phyloP scores from a whole-genome alignment of 2,113 vertebrate genomes.

The Megatriorchis doriae region DNA sequence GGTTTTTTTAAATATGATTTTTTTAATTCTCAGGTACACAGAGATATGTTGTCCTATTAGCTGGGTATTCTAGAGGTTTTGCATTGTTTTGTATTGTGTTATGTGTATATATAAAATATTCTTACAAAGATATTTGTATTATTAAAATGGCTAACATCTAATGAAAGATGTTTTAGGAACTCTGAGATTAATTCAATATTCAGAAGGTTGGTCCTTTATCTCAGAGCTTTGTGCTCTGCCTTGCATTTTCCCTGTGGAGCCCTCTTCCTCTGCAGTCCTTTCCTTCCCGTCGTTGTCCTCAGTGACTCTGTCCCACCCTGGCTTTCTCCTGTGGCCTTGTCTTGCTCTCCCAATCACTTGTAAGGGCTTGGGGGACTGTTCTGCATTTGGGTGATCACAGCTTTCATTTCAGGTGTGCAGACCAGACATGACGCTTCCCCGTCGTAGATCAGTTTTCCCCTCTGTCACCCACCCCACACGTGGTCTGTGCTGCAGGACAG shows the following conservation, averaged over 20 bases:
- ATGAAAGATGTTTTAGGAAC: not conserved
- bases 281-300: not conserved
- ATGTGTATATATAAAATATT: not conserved
- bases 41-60: not conserved
- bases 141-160: not conserved
- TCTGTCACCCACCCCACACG: accelerated
- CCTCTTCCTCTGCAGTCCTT: not conserved
- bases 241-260: not conserved
- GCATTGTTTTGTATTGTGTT: not conserved
- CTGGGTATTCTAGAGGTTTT: not conserved
- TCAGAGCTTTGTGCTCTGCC: not conserved
- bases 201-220: not conserved
- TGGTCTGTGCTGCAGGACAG: not conserved
- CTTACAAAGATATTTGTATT: not conserved
- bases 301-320: not conserved
- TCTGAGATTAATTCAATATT: not conserved
- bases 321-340: not conserved
- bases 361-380: not conserved
- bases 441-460: not conserved
- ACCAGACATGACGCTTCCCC: not conserved
- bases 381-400: not conserved
- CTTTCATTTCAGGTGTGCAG: not conserved
- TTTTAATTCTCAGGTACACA: not conserved
- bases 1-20: not conserved
- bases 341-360: not conserved